Percentiles rank a stretch among this genome's conserved stretches.
Evolutionary conservation across 92 coral and sea anemone species (phyloP).

Genomic region (Isaurus tuberculatus): DNA sequence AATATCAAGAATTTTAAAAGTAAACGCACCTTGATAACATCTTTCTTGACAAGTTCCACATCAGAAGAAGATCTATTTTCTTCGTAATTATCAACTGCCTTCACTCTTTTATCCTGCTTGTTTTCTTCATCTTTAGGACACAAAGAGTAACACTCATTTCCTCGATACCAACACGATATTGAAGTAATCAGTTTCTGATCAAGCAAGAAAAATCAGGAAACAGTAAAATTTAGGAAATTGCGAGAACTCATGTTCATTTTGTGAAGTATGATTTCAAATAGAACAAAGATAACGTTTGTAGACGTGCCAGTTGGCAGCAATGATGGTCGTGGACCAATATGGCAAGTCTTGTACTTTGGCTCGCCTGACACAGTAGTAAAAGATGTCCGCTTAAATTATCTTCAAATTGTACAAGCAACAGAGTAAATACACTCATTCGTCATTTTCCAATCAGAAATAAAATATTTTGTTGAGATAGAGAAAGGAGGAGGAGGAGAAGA

Average conservation of each 20-base stretch:
- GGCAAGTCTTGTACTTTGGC: too few relatives aligned
- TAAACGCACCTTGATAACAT: conserved; percentile 77
- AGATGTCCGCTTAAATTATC: too few relatives aligned
- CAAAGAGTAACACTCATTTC: conserved; percentile 81
- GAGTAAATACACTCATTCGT: too few relatives aligned
- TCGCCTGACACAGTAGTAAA: too few relatives aligned
- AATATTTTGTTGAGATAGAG: too few relatives aligned
- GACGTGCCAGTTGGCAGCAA: background rate
- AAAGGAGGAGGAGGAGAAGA: too few relatives aligned
- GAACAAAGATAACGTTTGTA: background rate
- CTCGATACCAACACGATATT: conserved; percentile 80
- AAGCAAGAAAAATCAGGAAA: background rate
- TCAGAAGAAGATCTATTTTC: conserved; percentile 63
- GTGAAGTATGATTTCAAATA: background rate
- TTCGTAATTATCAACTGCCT: conserved; percentile 49
- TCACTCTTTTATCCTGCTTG: conserved; percentile 19
- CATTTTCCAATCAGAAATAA: too few relatives aligned
- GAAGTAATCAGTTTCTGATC: conserved; percentile 65
- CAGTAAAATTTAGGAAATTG: background rate
- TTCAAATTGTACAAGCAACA: too few relatives aligned
- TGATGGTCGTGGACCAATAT: too few relatives aligned
- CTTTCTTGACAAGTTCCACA: conserved; percentile 84
- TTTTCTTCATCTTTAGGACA: conserved; percentile 61
- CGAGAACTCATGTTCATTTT: background rate
- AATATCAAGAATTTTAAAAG: too few relatives aligned